Evolutionary conservation across 2,888 invertebrate genomes (phyloP), one percentile per base, ranked within the genome.

Genomic region (Lycia hirtaria): DNA sequence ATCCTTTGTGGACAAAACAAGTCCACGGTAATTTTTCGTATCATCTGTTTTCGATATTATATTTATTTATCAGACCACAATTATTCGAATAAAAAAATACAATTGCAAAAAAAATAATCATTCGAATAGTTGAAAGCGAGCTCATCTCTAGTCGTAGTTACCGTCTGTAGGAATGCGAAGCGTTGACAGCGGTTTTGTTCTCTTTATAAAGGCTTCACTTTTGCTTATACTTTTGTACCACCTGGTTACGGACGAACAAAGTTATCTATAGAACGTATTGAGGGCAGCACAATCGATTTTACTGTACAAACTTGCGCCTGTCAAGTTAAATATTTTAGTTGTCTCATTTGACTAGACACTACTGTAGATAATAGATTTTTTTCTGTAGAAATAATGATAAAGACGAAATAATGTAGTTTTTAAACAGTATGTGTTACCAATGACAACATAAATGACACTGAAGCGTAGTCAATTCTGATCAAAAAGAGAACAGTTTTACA

Each of bases 81-180:
- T 15, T 33, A 33, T n/a, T 33, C 33, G 33, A 35, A 35, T 35
- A 9, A 10, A 19, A 35, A 35, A 22, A 12, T 1, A 12, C 3
- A 10, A 22, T 22, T 1, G 7, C 3, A 10, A n/a, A 2, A 4
- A 26, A 41, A 26, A 10, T 10, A 2, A 6, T 14, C 6, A 33
- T 7, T 22, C 22, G 20, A 45, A 33, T 45, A 33, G 22, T 45
- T 33, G 1, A 9, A 33, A 15, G 2, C n/a, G 12, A 33, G 1
- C 33, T 5, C 33, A 22, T 22, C 45, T 22, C 33, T 45, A 45
- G 1, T 9, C 14, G 6, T 30, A 6, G 33, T 20, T 33, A 14
- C 43, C 32, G 37, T n/a, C 41, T 30, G 14, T 41, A 37, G 35
- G 55, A 55, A 55, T 55, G 49, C 49, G 4, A 49, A 41, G 28